A percentile compares a stretch with the other conserved stretches of the same genome.
phyloP scores from a whole-genome alignment of 2,113 vertebrate species.

The Chauna torquata region DNA sequence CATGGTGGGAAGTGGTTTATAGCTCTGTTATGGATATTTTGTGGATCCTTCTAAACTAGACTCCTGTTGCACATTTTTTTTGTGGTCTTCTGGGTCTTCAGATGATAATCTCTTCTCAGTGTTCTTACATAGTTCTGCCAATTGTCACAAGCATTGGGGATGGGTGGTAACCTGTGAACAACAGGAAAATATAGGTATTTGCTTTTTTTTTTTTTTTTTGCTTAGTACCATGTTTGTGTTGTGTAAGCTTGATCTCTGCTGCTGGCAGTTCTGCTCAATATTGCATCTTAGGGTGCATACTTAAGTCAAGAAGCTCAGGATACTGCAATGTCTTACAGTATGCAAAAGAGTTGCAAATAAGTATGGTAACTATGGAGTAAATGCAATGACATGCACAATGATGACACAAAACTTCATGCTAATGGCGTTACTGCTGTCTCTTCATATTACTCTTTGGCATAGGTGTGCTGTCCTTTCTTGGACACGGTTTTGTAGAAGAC shows the following conservation, averaged over 20 bases:
- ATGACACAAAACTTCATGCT: not conserved
- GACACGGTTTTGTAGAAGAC: not conserved
- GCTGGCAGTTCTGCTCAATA: not conserved
- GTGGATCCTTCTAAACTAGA: not conserved
- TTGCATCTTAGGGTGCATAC: not conserved
- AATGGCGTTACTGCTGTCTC: not conserved
- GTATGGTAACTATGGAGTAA: not conserved
- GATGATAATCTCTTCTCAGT: not conserved
- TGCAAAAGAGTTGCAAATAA: not conserved
- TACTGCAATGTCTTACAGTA: not conserved
- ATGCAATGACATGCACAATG: not conserved
- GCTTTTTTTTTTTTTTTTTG: not conserved
- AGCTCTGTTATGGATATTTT: not conserved
- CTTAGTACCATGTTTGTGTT: not conserved
- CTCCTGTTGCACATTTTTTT: rapidly evolving
- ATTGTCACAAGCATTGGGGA: not conserved
- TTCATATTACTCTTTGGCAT: not conserved
- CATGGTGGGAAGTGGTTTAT: not conserved
- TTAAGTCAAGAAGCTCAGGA: not conserved
- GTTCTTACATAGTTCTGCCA: not conserved
- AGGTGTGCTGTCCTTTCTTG: not conserved
- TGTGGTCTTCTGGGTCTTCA: not conserved
- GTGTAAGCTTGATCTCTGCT: not conserved
- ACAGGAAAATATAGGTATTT: not conserved
- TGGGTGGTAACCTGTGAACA: not conserved